These are phyloP conservation scores for Aquatica leii DNA, from an alignment of 2,888 invertebrate species.

Conservation along the genomic window DNA sequence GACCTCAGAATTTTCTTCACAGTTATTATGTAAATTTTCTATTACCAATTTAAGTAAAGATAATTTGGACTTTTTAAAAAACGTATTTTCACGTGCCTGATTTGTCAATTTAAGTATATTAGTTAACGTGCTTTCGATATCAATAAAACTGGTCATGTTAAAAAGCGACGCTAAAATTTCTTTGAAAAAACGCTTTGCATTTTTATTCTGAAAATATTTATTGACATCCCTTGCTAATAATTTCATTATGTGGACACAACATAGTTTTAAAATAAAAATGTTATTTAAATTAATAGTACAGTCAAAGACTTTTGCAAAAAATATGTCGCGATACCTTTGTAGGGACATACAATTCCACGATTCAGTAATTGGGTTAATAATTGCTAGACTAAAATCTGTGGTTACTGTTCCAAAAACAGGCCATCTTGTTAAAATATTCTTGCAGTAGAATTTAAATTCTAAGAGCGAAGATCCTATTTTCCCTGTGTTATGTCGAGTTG, in stretches of 20 bases:
- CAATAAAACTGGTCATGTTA: background rate
- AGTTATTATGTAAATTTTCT: too few relatives aligned
- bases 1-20: too few relatives aligned
- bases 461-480: background rate
- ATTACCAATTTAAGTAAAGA: too few relatives aligned
- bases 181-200: background rate
- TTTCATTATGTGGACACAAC: constrained; percentile 2
- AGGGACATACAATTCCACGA: constrained; percentile 3
- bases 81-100: too few relatives aligned
- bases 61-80: background rate
- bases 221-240: constrained; percentile 11
- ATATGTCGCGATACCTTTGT: background rate
- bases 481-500: background rate
- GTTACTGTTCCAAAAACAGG: background rate
- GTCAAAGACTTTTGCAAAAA: constrained; percentile 1
- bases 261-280: constrained; percentile 1
- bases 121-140: background rate
- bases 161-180: background rate
- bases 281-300: background rate
- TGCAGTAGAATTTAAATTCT: constrained; percentile 1
- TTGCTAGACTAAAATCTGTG: constrained; percentile 11
- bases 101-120: too few relatives aligned
- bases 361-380: background rate
- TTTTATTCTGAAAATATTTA: background rate
- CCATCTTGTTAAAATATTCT: background rate